phyloP scores from a whole-genome alignment of 2,113 vertebrate species.

The Prochilodus magdalenae region DNA sequence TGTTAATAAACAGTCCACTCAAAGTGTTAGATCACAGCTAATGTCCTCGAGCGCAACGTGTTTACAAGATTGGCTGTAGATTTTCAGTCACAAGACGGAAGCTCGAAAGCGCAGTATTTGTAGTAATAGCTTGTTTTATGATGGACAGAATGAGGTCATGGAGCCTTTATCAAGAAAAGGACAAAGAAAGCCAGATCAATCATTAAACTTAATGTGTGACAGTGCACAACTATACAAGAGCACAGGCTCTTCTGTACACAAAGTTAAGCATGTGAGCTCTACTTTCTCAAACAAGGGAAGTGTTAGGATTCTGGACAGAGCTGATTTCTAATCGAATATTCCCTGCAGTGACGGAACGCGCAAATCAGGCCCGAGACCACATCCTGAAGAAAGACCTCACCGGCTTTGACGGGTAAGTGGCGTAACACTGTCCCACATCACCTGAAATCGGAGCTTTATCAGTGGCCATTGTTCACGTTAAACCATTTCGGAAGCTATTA shows the following conservation, averaged over 20 bases:
- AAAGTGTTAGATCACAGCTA: no score
- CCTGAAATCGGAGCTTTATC: not conserved
- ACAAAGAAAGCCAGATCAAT: not conserved
- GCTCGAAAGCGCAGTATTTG: not conserved
- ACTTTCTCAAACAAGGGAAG: no score
- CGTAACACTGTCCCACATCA: not conserved
- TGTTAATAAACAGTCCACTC: no score
- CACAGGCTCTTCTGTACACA: not conserved
- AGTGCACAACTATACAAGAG: not conserved
- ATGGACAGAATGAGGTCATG: not conserved
- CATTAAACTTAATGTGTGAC: not conserved
- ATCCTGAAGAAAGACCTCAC: conserved; percentile 81
- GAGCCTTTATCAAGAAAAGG: not conserved
- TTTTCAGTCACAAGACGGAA: not conserved
- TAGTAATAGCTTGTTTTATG: not conserved
- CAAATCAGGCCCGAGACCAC: conserved; percentile 83
- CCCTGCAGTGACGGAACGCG: conserved; percentile 78
- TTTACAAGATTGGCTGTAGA: no score
- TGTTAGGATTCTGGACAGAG: no score
- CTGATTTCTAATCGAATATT: not conserved
- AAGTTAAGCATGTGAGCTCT: no score
- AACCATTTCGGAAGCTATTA: not conserved
- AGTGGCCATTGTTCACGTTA: not conserved
- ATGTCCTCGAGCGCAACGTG: no score
- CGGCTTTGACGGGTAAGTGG: conserved; percentile 79